These are phyloP conservation scores for Cydia pomonella DNA, from an alignment of 1,140 invertebrate species.

Conservation along the genomic window DNA sequence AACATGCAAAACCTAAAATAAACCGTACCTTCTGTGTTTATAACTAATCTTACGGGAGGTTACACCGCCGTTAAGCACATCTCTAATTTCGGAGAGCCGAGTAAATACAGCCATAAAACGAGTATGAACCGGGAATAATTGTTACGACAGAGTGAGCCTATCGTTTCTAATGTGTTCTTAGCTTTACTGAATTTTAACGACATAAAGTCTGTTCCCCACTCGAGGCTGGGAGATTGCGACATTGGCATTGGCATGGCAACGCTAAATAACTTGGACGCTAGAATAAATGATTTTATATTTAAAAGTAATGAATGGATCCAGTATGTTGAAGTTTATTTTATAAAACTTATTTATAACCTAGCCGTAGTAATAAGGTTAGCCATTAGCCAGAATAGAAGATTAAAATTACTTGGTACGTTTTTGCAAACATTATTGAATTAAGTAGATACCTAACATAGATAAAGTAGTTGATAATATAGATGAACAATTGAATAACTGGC, in stretches of 20 bases:
- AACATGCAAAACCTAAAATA: neutral
- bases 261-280: neutral
- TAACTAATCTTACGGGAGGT: neutral
- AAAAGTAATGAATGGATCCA: neutral
- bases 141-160: slow-evolving; percentile 30
- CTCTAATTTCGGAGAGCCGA: slow-evolving; percentile 30
- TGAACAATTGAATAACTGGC: slow-evolving; percentile 25
- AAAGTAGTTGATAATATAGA: too few relatives aligned
- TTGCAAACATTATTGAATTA: too few relatives aligned
- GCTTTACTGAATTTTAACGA: slow-evolving; percentile 33
- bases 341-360: too few relatives aligned
- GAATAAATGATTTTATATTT: neutral
- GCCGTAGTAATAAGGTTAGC: too few relatives aligned
- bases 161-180: slow-evolving; percentile 29
- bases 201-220: slow-evolving; percentile 20
- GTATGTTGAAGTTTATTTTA: neutral
- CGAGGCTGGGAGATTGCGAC: neutral
- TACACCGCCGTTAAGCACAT: slow-evolving; percentile 29
- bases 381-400: too few relatives aligned
- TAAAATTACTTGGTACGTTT: too few relatives aligned
- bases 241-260: neutral
- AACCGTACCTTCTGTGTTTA: neutral
- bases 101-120: slow-evolving; percentile 29
- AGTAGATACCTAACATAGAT: too few relatives aligned
- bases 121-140: slow-evolving; percentile 30